Percentiles rank a stretch among this genome's conserved stretches.
These are phyloP conservation scores for Rhagoletis zephyria DNA, from an alignment of 1,140 invertebrate species.

Conservation along the genomic window DNA sequence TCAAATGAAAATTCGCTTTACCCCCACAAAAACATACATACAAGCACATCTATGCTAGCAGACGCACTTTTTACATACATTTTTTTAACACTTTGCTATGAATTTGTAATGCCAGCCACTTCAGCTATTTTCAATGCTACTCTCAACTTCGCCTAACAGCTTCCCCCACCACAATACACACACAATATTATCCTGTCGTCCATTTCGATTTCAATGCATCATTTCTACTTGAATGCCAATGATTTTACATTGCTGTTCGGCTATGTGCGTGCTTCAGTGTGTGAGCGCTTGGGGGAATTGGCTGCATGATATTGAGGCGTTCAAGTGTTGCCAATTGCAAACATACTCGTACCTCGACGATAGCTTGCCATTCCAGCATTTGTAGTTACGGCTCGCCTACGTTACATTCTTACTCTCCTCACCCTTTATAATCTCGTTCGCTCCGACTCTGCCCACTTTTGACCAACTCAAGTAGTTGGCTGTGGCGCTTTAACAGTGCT, in stretches of 20 bases:
- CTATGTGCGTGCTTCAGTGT: not conserved
- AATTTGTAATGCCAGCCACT: constrained; percentile 43
- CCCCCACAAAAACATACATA: not conserved
- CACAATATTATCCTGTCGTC: constrained; percentile 22
- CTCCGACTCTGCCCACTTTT: not conserved
- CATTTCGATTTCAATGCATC: constrained; percentile 33
- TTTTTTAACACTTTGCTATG: constrained; percentile 5
- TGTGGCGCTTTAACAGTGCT: constrained; percentile 8
- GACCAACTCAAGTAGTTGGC: not conserved
- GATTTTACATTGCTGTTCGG: not conserved
- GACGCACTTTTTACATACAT: not conserved
- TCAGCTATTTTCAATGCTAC: not conserved
- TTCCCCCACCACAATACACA: not conserved
- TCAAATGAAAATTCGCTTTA: not conserved
- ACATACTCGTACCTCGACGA: not conserved
- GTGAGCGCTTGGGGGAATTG: not conserved
- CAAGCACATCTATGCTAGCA: not conserved
- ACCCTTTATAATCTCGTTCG: not conserved
- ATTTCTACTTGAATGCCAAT: constrained; percentile 27
- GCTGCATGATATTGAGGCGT: constrained; percentile 45
- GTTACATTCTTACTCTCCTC: not conserved
- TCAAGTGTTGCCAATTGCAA: constrained; percentile 55
- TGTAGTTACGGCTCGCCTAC: not conserved
- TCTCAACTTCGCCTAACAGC: not conserved
- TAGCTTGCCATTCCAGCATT: not conserved